Conservation (phyloP, 2,797 vertebrate species). For the Microctenopoma stevenorrisi region DNA sequence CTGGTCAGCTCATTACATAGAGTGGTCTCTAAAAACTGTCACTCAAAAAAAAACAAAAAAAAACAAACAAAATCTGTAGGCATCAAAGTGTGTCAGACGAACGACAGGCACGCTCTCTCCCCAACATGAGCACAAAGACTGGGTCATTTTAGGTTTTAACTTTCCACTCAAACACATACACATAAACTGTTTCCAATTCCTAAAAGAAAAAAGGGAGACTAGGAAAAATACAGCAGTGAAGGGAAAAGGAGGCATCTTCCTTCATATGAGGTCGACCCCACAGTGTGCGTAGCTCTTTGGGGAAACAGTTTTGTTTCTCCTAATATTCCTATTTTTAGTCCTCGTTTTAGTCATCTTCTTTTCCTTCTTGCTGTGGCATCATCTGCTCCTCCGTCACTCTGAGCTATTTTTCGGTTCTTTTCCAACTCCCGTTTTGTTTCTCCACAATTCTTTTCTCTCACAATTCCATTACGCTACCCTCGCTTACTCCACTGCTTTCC, state of each 20-base stretch:
- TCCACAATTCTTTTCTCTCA: conserved; percentile 11
- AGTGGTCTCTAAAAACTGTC: conserved; percentile 72
- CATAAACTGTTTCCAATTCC: conserved; percentile 22
- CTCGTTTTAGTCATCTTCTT: not conserved
- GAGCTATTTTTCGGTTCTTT: not conserved
- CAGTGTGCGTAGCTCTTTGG: conserved; percentile 6
- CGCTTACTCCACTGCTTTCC: conserved; percentile 17
- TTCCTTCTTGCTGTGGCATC: not conserved
- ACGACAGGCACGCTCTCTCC: conserved; percentile 1
- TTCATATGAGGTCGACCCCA: conserved; percentile 12
- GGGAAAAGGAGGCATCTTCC: conserved; percentile 21
- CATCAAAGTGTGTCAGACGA: conserved; percentile 34
- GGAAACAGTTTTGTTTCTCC: not conserved
- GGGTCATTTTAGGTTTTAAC: conserved; percentile 43
- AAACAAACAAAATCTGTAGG: no score
- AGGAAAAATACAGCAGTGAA: conserved; percentile 16
- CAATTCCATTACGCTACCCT: conserved; percentile 36
- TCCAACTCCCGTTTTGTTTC: conserved; percentile 11
- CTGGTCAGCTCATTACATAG: conserved; percentile 69
- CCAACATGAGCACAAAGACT: not conserved
- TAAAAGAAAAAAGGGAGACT: conserved; percentile 1
- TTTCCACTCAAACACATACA: not conserved
- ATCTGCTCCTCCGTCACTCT: not conserved
- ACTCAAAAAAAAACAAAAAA: conserved; percentile 17
- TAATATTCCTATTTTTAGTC: conserved; percentile 3